phyloP scores from a whole-genome alignment of 2,888 invertebrate genomes.

The Polia nebulosa region DNA sequence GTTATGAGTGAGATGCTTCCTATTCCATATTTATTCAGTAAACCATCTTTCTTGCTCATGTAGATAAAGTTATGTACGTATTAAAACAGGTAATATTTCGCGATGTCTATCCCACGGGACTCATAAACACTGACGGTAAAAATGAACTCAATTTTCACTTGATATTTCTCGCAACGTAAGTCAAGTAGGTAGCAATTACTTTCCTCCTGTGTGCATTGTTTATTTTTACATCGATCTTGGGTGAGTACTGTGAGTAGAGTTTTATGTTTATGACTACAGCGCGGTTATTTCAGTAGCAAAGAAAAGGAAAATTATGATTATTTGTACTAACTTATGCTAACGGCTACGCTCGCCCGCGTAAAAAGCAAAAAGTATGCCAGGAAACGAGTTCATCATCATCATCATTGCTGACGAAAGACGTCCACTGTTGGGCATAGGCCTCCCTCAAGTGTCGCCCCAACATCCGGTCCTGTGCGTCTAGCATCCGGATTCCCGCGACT shows the following conservation, averaged over 20 bases:
- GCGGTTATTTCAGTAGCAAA: not conserved
- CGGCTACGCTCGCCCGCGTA: no score
- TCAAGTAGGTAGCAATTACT: conserved; percentile 49
- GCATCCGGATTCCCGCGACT: no score
- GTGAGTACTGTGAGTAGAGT: not conserved
- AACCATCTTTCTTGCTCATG: not conserved
- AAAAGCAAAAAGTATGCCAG: no score
- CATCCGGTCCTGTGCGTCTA: no score
- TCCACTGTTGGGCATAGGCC: no score
- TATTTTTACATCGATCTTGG: conserved; percentile 18
- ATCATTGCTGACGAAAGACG: no score
- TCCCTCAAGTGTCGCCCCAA: no score
- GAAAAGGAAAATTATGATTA: not conserved
- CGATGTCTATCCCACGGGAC: conserved; percentile 68
- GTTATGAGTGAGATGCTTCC: not conserved
- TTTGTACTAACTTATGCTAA: no score
- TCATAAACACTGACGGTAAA: conserved; percentile 75
- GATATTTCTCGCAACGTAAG: conserved; percentile 59
- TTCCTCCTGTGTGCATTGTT: conserved; percentile 39
- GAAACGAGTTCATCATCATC: no score
- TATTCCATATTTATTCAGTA: not conserved
- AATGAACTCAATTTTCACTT: conserved; percentile 78
- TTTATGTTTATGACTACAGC: conserved; percentile 16
- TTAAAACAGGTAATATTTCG: conserved; percentile 70
- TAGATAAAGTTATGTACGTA: conserved; percentile 45